Conservation (phyloP, 1,140 invertebrate genomes). For the Saccostrea glomerata region DNA sequence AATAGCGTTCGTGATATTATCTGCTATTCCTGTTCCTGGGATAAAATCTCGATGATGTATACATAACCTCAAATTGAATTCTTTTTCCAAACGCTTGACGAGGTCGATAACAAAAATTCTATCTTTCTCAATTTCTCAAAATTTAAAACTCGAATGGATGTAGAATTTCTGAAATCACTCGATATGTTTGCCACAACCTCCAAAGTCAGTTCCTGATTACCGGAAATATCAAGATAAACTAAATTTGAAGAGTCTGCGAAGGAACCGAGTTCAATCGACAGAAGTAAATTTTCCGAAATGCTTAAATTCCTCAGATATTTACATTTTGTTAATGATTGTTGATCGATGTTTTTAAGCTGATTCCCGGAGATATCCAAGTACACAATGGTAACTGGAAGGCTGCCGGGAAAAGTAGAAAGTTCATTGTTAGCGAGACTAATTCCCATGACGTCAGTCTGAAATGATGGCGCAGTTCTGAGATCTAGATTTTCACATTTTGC, state of each 20-base stretch:
- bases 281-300: conserved; percentile 30
- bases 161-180: conserved; percentile 16
- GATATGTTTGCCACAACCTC: conserved; percentile 63
- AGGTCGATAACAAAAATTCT: conserved; percentile 28
- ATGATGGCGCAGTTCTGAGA: neutral
- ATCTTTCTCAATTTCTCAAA: conserved; percentile 62
- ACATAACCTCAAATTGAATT: no score
- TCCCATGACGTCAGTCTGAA: neutral
- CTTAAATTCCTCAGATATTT: conserved; percentile 14
- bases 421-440: neutral
- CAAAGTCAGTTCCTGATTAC: conserved; percentile 46
- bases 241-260: neutral
- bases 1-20: no score
- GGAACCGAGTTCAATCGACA: conserved; percentile 21
- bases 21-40: no score
- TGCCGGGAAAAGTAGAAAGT: neutral
- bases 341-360: neutral
- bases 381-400: neutral
- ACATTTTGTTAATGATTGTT: neutral
- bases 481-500: neutral
- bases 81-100: no score
- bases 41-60: no score
- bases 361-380: neutral
- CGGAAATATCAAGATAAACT: conserved; percentile 38
- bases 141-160: conserved; percentile 40